Base-by-base conservation (phyloP, 2,797 vertebrate genomes). In the Ataeniobius toweri region DNA sequence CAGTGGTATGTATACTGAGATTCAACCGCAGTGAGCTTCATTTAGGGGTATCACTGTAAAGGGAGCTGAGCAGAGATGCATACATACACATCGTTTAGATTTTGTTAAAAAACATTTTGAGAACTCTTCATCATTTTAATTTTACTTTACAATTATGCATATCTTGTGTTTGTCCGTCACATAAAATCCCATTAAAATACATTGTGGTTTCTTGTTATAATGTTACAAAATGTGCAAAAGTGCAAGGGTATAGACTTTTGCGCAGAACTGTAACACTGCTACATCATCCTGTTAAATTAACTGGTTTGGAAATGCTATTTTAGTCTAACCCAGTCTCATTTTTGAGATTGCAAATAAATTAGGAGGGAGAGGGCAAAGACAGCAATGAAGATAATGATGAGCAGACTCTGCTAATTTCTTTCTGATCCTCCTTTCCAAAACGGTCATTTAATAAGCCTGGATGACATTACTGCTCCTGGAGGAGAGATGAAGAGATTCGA, bases 371-470 rank as follows among this genome's bases (percentile, higher is more conserved):
- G 72, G 78, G 80, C 50, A 65, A 78, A 85, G 81, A 86, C 14
- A 6, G 75, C 78, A 78, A 2, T 24, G 74, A 80, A 83, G 79
- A 83, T 78, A 72, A 80, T 85, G 84, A 88, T 72, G 80, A 87
- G 67, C 69, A 70, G 81, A 72, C 80, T 28, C 50, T 14, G 73
- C 78, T 87, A 78, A 89, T 88, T 86, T 78, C 71, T 88, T 72
- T 83, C 75, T 79, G 79, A 78, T 80, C 82, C 83, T 84, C 61
- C 78, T 89, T 86, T 90, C 73, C 78, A 86, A 81, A 79, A 83
- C 20, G 73, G 76, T 85, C 83, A 82, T 88, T 89, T 88, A 85
- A 88, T 86, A 83, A 84, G 88, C 71, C 80, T 72, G 80, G 75
- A 46, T 86, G 85, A 79, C 83, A 83, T 82, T 74, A 78, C 55